These are phyloP conservation scores for Disparrhopalites patrizii DNA, from an alignment of 2,888 invertebrate species.

Conservation along the genomic window DNA sequence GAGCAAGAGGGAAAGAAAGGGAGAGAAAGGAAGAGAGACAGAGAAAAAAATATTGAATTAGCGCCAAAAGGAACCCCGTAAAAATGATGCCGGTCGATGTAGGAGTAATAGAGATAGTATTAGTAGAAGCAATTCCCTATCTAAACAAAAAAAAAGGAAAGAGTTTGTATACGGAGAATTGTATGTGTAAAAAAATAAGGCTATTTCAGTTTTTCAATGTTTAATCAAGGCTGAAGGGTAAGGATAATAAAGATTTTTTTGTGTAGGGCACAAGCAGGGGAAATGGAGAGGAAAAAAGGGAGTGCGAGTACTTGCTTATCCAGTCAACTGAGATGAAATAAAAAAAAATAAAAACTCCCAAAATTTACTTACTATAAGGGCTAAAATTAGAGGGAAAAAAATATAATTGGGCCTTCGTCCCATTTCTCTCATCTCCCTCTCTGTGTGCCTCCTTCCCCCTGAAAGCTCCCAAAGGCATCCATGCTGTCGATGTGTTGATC, in stretches of 20 bases:
- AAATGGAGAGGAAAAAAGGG: not conserved
- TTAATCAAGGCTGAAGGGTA: slow-evolving; percentile 5
- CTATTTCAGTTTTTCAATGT: not conserved
- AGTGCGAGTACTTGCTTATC: not conserved
- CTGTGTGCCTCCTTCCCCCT: too few species aligned
- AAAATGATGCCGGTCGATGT: not conserved
- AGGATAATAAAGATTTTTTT: not conserved
- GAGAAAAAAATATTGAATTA: slow-evolving; percentile 10
- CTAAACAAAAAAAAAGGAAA: not conserved
- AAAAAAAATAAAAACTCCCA: not conserved
- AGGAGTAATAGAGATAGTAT: too few species aligned
- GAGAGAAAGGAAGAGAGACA: not conserved
- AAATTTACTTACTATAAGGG: too few species aligned
- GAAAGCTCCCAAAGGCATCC: too few species aligned
- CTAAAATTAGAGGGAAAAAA: slow-evolving; percentile 6
- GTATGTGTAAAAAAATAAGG: too few species aligned
- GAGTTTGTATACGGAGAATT: not conserved
- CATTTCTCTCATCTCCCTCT: too few species aligned
- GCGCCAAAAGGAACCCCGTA: slow-evolving; percentile 6
- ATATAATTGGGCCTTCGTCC: slow-evolving; percentile 1
- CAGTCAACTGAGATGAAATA: not conserved
- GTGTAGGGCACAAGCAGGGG: not conserved
- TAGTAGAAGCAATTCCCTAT: not conserved
- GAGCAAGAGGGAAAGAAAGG: too few species aligned
- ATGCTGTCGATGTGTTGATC: slow-evolving; percentile 4